phyloP scores from a whole-genome alignment of 1,140 invertebrate genomes.

The Pseudobourletiella spinata region DNA sequence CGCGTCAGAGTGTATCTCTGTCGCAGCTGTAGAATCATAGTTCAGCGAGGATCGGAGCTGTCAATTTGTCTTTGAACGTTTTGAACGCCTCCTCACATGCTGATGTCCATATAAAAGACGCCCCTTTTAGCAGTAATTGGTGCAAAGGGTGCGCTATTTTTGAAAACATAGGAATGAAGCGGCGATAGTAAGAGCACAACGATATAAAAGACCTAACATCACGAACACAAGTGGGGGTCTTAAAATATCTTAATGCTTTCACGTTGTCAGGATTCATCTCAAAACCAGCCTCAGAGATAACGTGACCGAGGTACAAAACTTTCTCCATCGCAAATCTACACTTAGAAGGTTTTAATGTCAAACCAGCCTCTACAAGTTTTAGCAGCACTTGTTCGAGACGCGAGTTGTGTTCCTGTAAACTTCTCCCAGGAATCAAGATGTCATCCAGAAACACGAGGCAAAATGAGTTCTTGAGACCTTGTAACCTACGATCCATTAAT shows the following conservation, averaged over 20 bases:
- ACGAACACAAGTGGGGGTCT: no score
- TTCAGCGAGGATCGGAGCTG: conserved; percentile 35
- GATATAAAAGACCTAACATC: no score
- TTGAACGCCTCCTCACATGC: conserved; percentile 39
- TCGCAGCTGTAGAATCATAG: conserved; percentile 24
- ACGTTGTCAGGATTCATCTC: conserved; percentile 39
- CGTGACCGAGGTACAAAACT: conserved; percentile 41
- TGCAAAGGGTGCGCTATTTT: conserved; percentile 29
- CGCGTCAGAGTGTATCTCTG: conserved; percentile 33
- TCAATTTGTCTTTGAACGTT: conserved; percentile 38
- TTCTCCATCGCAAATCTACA: conserved; percentile 37
- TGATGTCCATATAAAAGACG: conserved; percentile 38
- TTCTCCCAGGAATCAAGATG: conserved; percentile 23
- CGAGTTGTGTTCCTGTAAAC: conserved; percentile 39
- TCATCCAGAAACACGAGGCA: neutral
- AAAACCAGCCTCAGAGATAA: conserved; percentile 38
- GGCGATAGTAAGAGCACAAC: no score
- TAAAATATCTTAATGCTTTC: conserved; percentile 40
- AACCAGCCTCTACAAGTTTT: conserved; percentile 36
- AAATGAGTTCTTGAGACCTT: neutral
- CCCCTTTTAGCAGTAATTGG: conserved; percentile 38
- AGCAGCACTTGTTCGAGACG: conserved; percentile 39
- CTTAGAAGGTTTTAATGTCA: conserved; percentile 40
- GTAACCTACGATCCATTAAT: conserved; percentile 23
- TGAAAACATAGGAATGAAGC: conserved; percentile 34